Base-by-base conservation (phyloP, 2,888 invertebrate species). In the Mechanitis mazaeus region DNA sequence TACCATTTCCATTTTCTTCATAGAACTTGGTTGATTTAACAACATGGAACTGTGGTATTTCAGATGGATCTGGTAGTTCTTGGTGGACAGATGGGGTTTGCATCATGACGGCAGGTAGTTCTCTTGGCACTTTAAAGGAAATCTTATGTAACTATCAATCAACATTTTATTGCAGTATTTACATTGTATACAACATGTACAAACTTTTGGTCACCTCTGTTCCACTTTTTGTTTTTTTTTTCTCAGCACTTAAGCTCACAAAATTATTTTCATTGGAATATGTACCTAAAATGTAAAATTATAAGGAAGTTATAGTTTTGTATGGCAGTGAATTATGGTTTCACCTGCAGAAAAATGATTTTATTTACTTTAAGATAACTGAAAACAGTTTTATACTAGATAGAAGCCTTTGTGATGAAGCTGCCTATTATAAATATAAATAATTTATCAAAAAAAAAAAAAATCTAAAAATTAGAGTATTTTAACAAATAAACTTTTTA, bases 11-110 rank as follows among this genome's bases (percentile, higher is more conserved):
- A 64, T 77, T 73, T 12, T 81, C 77, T 60, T 82, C 80, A 65
- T 77, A 72, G 59, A 84, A 85, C 57, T 74, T 75, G 0, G 74
- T 79, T 33, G 81, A 81, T 62, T 85, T 86, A 38, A 77, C 75
- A 12, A 86, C 83, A 12, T 78, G 68, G 58, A 84, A 83, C 3
- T 75, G 70, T 2, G 84, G 81, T 45, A 68, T 64, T 31, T 50
- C 59, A 1, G 61, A 55, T 1, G 67, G 64, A 50, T 67, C 67
- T 6, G 61, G 59, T 3, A 63, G 58, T 6, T 64, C 55, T 53
- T 55, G 42, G 42, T 55, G 45, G 11, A 59, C 59, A 4, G 42
- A 42, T 9, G 42, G 42, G 9, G 42, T 42, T 11, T 7, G 42
- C 42, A 42, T 42, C 3, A 9, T 42, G 42, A 42, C 9, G 11